A percentile compares a stretch with the other conserved stretches of the same genome.
phyloP scores from a whole-genome alignment of 1,140 invertebrate species.

The Eueides isabella region DNA sequence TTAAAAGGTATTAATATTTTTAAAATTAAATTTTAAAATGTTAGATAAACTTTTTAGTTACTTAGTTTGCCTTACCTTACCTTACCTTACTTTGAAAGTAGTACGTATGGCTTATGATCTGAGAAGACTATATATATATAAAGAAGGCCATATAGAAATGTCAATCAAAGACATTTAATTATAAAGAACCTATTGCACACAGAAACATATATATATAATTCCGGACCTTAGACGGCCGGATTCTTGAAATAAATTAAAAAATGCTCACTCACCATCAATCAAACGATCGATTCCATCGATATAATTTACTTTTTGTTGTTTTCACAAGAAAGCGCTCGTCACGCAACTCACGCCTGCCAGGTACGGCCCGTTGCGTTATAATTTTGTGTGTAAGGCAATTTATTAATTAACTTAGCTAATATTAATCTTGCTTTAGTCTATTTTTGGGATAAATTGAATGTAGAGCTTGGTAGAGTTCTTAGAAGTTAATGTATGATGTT shows the following conservation, averaged over 20 bases:
- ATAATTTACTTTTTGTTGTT: conserved; percentile 82
- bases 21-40: no score
- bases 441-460: conserved; percentile 19
- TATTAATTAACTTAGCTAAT: conserved; percentile 42
- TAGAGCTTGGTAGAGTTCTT: conserved; percentile 11
- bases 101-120: no score
- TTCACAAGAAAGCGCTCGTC: conserved; percentile 76
- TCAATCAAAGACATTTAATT: conserved; percentile 10
- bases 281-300: conserved; percentile 80
- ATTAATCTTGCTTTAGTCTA: conserved; percentile 35
- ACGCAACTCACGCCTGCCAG: conserved; percentile 73
- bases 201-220: conserved; percentile 43
- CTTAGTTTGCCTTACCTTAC: no score
- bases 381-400: conserved; percentile 44
- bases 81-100: no score
- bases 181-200: conserved; percentile 26
- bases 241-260: conserved; percentile 81
- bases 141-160: background rate
- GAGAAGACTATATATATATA: background rate
- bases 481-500: conserved; percentile 5
- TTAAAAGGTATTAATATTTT: no score
- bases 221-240: conserved; percentile 64
- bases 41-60: no score
- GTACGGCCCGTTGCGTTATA: conserved; percentile 48
- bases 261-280: conserved; percentile 81